These are phyloP conservation scores for Drosophila sproati DNA, from an alignment of 1,140 invertebrate species.

Conservation along the genomic window DNA sequence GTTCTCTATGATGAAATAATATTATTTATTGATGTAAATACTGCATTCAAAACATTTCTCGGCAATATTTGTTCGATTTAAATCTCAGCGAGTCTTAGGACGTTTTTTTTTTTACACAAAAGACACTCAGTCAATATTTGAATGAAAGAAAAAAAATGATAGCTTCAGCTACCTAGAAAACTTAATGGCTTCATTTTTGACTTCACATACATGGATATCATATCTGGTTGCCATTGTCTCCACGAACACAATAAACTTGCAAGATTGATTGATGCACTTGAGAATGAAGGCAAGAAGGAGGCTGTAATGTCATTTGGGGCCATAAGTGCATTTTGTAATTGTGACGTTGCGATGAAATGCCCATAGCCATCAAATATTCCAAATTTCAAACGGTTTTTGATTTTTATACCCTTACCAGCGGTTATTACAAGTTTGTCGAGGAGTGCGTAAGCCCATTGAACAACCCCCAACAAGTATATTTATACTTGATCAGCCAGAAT, in stretches of 20 bases:
- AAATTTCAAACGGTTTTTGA: constrained; percentile 17
- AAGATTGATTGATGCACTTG: constrained; percentile 56
- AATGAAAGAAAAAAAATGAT: background rate
- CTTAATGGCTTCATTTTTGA: constrained; percentile 43
- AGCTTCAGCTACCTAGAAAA: constrained; percentile 38
- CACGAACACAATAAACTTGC: constrained; percentile 44
- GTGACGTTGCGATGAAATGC: constrained; percentile 51
- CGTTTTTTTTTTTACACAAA: constrained; percentile 12
- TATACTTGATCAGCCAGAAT: too few relatives aligned
- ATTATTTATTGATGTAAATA: constrained; percentile 45
- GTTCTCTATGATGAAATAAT: constrained; percentile 25
- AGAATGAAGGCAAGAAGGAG: constrained; percentile 27
- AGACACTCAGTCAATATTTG: constrained; percentile 25
- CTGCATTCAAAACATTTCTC: constrained; percentile 7
- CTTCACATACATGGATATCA: constrained; percentile 20
- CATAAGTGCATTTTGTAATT: constrained; percentile 57
- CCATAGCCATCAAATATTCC: constrained; percentile 32
- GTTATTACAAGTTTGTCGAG: background rate
- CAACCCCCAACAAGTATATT: too few relatives aligned
- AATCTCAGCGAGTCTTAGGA: background rate
- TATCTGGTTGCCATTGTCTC: constrained; percentile 30
- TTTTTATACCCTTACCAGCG: background rate
- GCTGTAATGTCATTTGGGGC: constrained; percentile 40
- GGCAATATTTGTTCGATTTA: constrained; percentile 4
- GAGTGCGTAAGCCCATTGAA: background rate